A percentile compares a stretch with the other conserved stretches of the same genome.
Conservation (phyloP, 2,797 vertebrate species). For the Melanotaenia trifasciata region DNA sequence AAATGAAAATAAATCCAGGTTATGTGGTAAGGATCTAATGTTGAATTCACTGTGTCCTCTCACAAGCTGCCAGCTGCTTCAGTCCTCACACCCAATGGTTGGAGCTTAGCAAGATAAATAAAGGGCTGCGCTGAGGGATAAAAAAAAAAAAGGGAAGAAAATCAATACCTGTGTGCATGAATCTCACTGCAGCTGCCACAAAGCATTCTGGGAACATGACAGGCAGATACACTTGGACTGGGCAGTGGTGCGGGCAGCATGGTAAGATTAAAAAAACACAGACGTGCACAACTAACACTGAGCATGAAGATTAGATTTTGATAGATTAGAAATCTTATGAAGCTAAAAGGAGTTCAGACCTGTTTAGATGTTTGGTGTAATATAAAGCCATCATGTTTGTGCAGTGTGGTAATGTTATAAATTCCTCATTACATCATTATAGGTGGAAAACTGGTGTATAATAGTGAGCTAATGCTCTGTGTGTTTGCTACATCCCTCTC, state of each 20-base stretch:
- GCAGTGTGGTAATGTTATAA: neutral
- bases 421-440: neutral
- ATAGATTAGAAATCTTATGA: neutral
- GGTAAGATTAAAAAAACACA: slow-evolving; percentile 29
- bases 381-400: neutral
- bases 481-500: slow-evolving; percentile 30
- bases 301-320: slow-evolving; percentile 8
- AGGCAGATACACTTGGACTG: slow-evolving; percentile 76
- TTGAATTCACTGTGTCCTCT: slow-evolving; percentile 59
- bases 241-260: slow-evolving; percentile 47
- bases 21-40: slow-evolving; percentile 47
- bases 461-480: slow-evolving; percentile 16
- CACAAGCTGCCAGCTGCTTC: slow-evolving; percentile 54
- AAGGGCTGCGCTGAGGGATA: slow-evolving; percentile 69
- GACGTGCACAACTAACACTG: slow-evolving; percentile 1
- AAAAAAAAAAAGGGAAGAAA: slow-evolving; percentile 67
- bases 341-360: neutral
- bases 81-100: slow-evolving; percentile 64
- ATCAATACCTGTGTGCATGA: slow-evolving; percentile 95
- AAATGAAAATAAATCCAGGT: slow-evolving; percentile 64
- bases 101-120: slow-evolving; percentile 83
- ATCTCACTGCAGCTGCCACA: slow-evolving; percentile 89
- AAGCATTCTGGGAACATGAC: slow-evolving; percentile 89
- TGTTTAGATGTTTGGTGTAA: neutral
- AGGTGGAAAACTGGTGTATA: slow-evolving; percentile 21